Percentiles rank a stretch among this genome's conserved stretches.
Evolutionary conservation across 2,113 vertebrate genomes (phyloP).

Genomic region (Mionectes macconnelli): DNA sequence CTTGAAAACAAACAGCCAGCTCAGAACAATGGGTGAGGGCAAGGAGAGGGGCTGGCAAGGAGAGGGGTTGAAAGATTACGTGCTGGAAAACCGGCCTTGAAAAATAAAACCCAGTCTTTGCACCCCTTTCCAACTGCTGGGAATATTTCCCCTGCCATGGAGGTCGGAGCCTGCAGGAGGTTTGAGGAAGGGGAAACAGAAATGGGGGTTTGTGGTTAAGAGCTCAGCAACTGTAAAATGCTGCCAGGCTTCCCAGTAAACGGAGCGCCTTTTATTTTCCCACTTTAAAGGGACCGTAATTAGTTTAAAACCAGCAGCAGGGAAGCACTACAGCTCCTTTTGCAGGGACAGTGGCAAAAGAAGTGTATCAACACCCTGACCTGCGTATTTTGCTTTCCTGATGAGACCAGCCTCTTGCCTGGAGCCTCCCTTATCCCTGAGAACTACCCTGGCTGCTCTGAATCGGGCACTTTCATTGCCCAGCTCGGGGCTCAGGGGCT

Average conservation of each 20-base stretch:
- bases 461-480: background rate
- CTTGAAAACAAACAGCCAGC: background rate
- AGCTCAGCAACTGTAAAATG: constrained; percentile 1
- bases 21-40: background rate
- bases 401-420: background rate
- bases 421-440: background rate
- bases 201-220: background rate
- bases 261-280: constrained; percentile 16
- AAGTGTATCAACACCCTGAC: background rate
- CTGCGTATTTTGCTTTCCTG: background rate
- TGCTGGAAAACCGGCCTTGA: background rate
- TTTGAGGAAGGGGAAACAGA: background rate
- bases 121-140: background rate
- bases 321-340: background rate
- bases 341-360: constrained; percentile 22
- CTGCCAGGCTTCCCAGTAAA: constrained; percentile 19
- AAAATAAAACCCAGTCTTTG: background rate
- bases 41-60: background rate
- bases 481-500: background rate
- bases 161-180: background rate
- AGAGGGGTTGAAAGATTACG: background rate
- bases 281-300: constrained; percentile 28
- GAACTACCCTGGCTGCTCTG: background rate
- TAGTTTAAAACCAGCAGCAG: constrained; percentile 17
- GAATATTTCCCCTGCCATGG: background rate